Evolutionary conservation across 1,140 invertebrate genomes (phyloP).

Genomic region (Aporrectodea caliginosa): DNA sequence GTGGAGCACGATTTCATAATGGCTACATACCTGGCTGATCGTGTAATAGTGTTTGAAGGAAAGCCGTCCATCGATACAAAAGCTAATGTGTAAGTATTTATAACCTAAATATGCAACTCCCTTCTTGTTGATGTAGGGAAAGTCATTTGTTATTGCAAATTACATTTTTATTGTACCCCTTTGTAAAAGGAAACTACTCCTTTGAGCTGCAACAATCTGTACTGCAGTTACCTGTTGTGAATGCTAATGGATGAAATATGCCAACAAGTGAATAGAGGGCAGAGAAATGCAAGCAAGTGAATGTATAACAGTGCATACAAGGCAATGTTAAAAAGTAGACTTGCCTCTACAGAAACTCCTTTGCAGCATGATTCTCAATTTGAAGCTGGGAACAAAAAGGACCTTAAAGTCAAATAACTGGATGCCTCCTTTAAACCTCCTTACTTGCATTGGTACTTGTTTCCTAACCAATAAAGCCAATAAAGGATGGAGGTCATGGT

Average conservation of each 20-base stretch:
- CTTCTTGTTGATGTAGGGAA: not conserved
- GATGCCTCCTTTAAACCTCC: too few relatives aligned
- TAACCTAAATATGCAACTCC: not conserved
- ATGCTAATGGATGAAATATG: not conserved
- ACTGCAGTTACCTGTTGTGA: not conserved
- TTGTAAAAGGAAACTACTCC: conserved; percentile 4
- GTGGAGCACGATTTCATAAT: conserved; percentile 99
- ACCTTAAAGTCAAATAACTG: too few relatives aligned
- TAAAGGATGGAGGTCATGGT: too few relatives aligned
- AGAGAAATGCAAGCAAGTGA: too few relatives aligned
- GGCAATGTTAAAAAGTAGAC: too few relatives aligned
- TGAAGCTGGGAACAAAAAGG: too few relatives aligned
- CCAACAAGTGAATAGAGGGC: too few relatives aligned
- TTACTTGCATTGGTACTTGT: too few relatives aligned
- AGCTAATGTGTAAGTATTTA: conserved; percentile 68
- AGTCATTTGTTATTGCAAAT: not conserved
- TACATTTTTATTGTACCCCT: not conserved
- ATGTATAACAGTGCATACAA: too few relatives aligned
- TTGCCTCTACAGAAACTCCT: too few relatives aligned
- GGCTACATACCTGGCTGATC: conserved; percentile 97
- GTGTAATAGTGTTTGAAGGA: conserved; percentile 98
- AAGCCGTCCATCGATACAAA: conserved; percentile 78
- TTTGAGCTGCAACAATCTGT: not conserved
- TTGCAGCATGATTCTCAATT: too few relatives aligned
- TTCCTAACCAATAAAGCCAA: too few relatives aligned